phyloP scores from a whole-genome alignment of 1,140 invertebrate genomes.

The Leptonema lineaticorne region DNA sequence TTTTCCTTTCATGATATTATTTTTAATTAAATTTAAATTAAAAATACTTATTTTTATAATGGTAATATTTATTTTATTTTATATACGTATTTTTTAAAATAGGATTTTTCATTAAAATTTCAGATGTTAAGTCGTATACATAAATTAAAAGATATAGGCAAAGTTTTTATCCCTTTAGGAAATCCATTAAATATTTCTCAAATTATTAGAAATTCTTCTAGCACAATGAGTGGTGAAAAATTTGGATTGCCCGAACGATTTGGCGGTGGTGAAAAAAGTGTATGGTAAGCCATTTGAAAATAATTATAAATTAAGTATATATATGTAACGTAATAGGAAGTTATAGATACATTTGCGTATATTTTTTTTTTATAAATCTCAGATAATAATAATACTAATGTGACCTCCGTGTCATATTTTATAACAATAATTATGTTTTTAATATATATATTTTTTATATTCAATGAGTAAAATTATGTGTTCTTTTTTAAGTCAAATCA shows the following conservation, averaged over 20 bases:
- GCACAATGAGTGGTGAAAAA: slow-evolving; percentile 49
- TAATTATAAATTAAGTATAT: background rate
- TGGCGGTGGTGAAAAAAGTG: slow-evolving; percentile 61
- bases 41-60: background rate
- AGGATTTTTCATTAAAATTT: too few relatives aligned
- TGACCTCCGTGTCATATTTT: background rate
- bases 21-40: background rate
- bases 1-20: too few relatives aligned
- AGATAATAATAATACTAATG: background rate
- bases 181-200: background rate
- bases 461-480: too few relatives aligned
- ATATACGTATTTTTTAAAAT: too few relatives aligned
- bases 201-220: slow-evolving; percentile 15
- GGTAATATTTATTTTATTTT: slow-evolving; percentile 6
- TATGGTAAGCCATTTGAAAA: slow-evolving; percentile 51
- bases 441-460: too few relatives aligned
- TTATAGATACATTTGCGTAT: background rate
- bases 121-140: slow-evolving; percentile 23
- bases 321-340: background rate
- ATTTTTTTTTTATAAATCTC: background rate
- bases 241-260: slow-evolving; percentile 62
- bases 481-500: too few relatives aligned
- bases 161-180: background rate
- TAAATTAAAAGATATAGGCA: slow-evolving; percentile 1
- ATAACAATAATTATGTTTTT: too few relatives aligned